These are phyloP conservation scores for Ambastaia sidthimunki DNA, from an alignment of 2,797 vertebrate genomes.

Conservation along the genomic window DNA sequence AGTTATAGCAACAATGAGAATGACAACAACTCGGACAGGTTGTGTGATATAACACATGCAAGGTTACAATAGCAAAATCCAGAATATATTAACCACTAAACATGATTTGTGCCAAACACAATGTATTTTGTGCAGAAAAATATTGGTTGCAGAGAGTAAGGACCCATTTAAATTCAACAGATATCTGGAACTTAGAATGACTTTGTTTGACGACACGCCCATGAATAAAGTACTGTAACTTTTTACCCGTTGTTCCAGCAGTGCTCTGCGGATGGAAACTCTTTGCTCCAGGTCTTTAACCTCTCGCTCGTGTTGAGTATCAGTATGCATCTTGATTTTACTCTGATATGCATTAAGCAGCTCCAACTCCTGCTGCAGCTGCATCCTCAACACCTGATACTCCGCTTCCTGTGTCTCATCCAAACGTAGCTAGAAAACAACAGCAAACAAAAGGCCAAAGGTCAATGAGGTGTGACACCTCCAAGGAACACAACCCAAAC, in stretches of 20 bases:
- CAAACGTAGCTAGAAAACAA: constrained; percentile 80
- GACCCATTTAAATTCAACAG: neutral
- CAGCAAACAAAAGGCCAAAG: constrained; percentile 34
- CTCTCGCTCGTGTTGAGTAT: constrained; percentile 89
- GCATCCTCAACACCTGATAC: constrained; percentile 90
- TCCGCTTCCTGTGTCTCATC: constrained; percentile 93
- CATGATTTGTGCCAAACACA: too few species aligned
- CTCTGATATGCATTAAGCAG: constrained; percentile 94
- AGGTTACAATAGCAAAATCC: neutral
- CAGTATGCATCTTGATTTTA: constrained; percentile 94
- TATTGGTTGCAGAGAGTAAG: neutral
- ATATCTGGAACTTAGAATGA: too few species aligned
- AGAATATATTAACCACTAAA: neutral
- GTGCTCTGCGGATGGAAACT: constrained; percentile 88
- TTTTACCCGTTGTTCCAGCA: constrained; percentile 89
- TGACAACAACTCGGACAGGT: too few species aligned
- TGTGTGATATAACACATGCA: too few species aligned
- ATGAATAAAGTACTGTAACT: constrained; percentile 3
- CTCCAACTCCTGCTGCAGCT: constrained; percentile 92
- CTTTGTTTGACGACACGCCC: too few species aligned
- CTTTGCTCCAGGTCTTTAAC: constrained; percentile 91
- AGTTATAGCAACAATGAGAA: neutral
- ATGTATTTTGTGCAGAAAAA: neutral
- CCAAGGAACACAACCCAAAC: neutral
- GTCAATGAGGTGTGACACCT: constrained; percentile 2